Evolutionary conservation across 2,797 vertebrate species (phyloP).

Genomic region (Pteronotus mesoamericanus): DNA sequence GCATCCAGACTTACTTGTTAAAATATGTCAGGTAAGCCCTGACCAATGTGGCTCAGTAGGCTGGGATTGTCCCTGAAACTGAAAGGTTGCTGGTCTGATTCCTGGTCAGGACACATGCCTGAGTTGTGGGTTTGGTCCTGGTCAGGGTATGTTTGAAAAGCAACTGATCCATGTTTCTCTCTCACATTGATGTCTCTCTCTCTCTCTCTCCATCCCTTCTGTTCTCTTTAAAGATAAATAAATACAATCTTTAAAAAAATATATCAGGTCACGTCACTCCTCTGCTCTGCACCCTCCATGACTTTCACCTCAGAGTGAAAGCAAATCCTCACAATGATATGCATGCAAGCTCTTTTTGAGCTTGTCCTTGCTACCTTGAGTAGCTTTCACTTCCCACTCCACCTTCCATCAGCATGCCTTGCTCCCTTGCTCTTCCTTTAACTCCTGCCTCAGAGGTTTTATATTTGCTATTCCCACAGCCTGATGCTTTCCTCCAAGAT

Average conservation of each 20-base stretch:
- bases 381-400: background rate
- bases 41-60: too few relatives aligned
- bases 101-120: too few relatives aligned
- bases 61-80: too few relatives aligned
- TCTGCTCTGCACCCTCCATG: background rate
- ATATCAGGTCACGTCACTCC: background rate
- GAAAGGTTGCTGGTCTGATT: too few relatives aligned
- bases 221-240: too few relatives aligned
- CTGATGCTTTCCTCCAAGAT: background rate
- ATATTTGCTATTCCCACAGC: background rate
- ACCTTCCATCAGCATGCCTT: background rate
- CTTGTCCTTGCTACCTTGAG: background rate
- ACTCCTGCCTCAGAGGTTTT: background rate
- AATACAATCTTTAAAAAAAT: too few relatives aligned
- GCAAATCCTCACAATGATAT: background rate
- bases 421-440: background rate
- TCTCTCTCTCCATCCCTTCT: too few relatives aligned
- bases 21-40: background rate
- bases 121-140: too few relatives aligned
- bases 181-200: too few relatives aligned
- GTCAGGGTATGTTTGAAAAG: too few relatives aligned
- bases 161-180: too few relatives aligned
- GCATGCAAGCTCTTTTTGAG: rapidly evolving
- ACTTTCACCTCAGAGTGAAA: background rate
- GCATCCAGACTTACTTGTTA: background rate